Base-by-base conservation (phyloP, 2,113 vertebrate genomes). In the Laterallus jamaicensis region DNA sequence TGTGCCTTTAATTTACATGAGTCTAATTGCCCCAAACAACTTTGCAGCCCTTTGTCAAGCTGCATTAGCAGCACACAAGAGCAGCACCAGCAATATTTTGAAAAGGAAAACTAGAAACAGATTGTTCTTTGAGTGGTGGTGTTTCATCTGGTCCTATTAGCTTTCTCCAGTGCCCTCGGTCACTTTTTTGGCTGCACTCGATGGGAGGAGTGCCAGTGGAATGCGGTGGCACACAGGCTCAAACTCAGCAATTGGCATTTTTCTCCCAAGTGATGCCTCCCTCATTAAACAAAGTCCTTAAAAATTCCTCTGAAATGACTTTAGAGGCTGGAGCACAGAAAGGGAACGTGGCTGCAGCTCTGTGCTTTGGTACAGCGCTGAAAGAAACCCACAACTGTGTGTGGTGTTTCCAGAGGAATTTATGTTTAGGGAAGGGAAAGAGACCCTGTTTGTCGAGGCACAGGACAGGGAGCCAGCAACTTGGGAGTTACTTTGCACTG, bases 131-230 rank as follows among this genome's bases (percentile, higher is more conserved):
- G 59, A 90, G 70, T 2, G 1, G 7, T 84, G 73, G 25, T 79
- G 37, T 91, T 95, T 85, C 80, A 76, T 66, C n/a, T 71, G 47
- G 19, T 89, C 69, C 91, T 82, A 93, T 92, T 96, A 91, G 94
- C 96, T 91, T 91, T 93, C 92, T 93, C 73, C 59, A 69, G 66
- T 50, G 62, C 37, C 82, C 50, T 90, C 5, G 12, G 86, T 94
- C 91, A 85, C 88, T 96, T 84, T 84, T 91, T 92, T 97, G 96
- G 91, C 95, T 84, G 86, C 50, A 17, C 62, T 86, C 70, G 88
- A 44, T 84, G 81, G 84, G 86, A 96, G 70, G 82, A 49, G 70
- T 95, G 96, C 96, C 93, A 96, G 92, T 50, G 95, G 95, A 95
- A 94, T 93, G 96, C 0, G 4, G 81, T 91, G 88, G 74, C 92